Base-by-base conservation (phyloP, 2,113 vertebrate species). In the Poicephalus gulielmi region DNA sequence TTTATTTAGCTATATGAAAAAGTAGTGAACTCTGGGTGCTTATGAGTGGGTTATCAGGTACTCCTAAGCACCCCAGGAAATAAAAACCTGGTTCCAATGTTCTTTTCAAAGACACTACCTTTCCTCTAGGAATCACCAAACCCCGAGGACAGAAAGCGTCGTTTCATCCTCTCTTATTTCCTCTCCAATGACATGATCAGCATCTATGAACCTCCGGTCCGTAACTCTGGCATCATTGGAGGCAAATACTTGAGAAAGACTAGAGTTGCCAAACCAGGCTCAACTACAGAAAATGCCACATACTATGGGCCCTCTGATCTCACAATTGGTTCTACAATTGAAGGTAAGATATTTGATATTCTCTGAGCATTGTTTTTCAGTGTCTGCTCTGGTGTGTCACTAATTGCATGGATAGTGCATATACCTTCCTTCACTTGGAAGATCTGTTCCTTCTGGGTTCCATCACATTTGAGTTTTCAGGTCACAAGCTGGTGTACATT, bases 231-330 rank as follows among this genome's bases (percentile, higher is more conserved):
- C n/a, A 98, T 99, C 95, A 97, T 97, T 4, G 98, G 98, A 43
- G 99, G 99, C 44, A 98, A 98, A 92, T 99, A 98, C 86, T 97
- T 99, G 39, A 92, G 96, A 83, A 99, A 97, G 95, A 98, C 98
- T 5, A 98, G 96, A 27, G 92, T 99, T 3, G 85, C 97, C 50
- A 99, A 99, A 92, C 99, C 99, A 6, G 97, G 97, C 23, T 98
- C 98, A 23, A 86, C 95, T 0, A 75, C 95, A 60, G 98, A 99
- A 9, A 97, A 98, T n/a, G 98, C 98, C 1, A 47, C 62, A 4
- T 99, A 98, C 95, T 99, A 99, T 41, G 92, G 97, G 24, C 98
- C 99, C 13, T 97, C 97, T 22, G 99, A 99, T 96, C 97, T 99
- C 47, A 98, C 96, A 73, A 99, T 99, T 1, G 99, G 99, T 76